A percentile compares a stretch with the other conserved stretches of the same genome.
These are phyloP conservation scores for Cladorhizidae sp. DNA, from an alignment of 37 sponge, comb jelly and placozoan species.

Conservation along the genomic window DNA sequence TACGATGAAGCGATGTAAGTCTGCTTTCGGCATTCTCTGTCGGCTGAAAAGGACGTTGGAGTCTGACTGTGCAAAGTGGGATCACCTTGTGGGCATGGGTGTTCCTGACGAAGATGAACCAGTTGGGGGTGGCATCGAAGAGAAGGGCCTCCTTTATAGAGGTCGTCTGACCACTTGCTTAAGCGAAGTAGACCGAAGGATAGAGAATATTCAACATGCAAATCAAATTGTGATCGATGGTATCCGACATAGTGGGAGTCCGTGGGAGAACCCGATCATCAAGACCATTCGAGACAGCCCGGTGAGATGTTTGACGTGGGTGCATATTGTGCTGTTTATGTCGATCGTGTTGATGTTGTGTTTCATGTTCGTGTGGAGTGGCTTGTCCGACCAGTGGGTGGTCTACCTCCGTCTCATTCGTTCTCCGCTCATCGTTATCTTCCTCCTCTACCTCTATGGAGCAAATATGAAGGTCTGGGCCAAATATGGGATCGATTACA, in stretches of 20 bases:
- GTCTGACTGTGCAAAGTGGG: neutral
- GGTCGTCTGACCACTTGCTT: neutral
- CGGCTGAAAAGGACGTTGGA: neutral
- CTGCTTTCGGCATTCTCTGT: conserved; percentile 5
- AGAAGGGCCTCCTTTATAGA: neutral
- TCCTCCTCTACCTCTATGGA: conserved; percentile 64
- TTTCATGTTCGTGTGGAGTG: conserved; percentile 14
- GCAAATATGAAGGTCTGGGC: conserved; percentile 77
- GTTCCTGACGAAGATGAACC: neutral
- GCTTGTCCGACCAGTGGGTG: conserved; percentile 21
- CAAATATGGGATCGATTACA: conserved; percentile 41
- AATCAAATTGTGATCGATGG: conserved; percentile 1
- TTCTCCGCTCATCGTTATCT: conserved; percentile 61
- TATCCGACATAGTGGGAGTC: neutral
- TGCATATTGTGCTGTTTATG: conserved; percentile 9
- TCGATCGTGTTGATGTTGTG: neutral
- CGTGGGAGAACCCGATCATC: neutral
- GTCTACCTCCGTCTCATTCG: conserved; percentile 62
- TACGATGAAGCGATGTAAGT: neutral
- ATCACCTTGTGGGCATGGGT: neutral
- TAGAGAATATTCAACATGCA: neutral
- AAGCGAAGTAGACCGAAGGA: neutral
- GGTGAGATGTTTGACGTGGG: neutral
- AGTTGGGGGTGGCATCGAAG: neutral
- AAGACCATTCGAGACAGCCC: neutral